phyloP scores from a whole-genome alignment of 2,888 invertebrate species.

The Chrysodeixis includens region DNA sequence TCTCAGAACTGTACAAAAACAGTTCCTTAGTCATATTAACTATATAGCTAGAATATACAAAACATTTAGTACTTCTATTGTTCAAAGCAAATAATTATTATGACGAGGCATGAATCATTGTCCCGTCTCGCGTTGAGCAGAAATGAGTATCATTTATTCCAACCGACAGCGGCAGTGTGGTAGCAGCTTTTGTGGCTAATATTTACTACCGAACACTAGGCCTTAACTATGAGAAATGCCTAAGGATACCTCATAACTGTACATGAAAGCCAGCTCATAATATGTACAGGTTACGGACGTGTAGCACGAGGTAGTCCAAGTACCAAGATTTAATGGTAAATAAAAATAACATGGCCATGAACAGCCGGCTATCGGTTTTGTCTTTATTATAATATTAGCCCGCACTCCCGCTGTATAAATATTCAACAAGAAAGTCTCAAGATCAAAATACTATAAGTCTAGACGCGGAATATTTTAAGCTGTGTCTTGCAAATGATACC shows the following conservation, averaged over 20 bases:
- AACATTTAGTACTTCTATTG: background rate
- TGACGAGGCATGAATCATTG: background rate
- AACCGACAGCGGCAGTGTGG: background rate
- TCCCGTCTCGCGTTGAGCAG: background rate
- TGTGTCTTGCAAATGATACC: slow-evolving; percentile 33
- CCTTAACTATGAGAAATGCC: background rate
- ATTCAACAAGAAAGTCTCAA: slow-evolving; percentile 35
- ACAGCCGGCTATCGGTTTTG: slow-evolving; percentile 7
- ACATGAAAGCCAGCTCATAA: background rate
- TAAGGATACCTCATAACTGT: background rate
- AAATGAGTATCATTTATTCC: background rate
- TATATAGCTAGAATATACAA: background rate
- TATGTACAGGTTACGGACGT: background rate
- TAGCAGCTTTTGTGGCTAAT: background rate
- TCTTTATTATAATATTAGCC: slow-evolving; percentile 26
- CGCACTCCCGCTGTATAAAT: slow-evolving; percentile 29
- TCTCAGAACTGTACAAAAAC: too few species aligned
- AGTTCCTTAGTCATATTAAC: too few species aligned
- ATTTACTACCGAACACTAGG: slow-evolving; percentile 8
- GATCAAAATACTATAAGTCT: slow-evolving; percentile 25
- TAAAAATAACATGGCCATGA: slow-evolving; percentile 20
- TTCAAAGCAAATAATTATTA: background rate
- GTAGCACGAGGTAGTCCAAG: too few species aligned
- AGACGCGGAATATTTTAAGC: slow-evolving; percentile 20
- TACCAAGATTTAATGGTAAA: background rate